Evolutionary conservation across 2,888 invertebrate genomes (phyloP).

Genomic region (Polymixis lichenea): DNA sequence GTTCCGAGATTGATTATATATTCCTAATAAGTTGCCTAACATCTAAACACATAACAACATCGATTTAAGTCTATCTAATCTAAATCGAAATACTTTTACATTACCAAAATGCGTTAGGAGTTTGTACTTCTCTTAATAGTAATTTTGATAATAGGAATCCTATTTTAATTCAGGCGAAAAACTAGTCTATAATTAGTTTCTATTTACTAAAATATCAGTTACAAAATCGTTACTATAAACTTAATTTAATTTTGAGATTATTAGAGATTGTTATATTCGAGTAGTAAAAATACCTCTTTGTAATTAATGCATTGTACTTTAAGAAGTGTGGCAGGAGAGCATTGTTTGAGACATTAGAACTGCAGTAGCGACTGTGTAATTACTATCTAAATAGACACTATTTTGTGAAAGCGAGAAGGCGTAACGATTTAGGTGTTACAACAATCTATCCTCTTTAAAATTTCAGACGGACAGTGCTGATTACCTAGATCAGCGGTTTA

Average conservation of each 20-base stretch:
- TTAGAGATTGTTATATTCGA: constrained; percentile 32
- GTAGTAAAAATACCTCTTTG: constrained; percentile 48
- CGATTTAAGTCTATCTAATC: constrained; percentile 38
- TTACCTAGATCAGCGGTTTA: constrained; percentile 5
- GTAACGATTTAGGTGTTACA: not conserved
- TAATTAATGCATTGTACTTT: constrained; percentile 54
- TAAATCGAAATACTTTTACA: constrained; percentile 51
- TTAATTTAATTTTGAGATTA: constrained; percentile 44
- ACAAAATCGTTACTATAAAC: constrained; percentile 10
- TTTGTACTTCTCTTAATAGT: constrained; percentile 59
- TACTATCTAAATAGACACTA: not conserved
- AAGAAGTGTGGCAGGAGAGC: constrained; percentile 46
- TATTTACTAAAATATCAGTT: constrained; percentile 24
- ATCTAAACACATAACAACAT: constrained; percentile 42
- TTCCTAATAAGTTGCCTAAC: constrained; percentile 4
- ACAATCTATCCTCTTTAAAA: not conserved
- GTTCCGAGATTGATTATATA: constrained; percentile 1
- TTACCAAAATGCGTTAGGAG: constrained; percentile 42
- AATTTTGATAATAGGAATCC: constrained; percentile 28
- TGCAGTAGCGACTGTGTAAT: constrained; percentile 10
- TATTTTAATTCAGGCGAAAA: constrained; percentile 9
- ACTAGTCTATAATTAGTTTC: constrained; percentile 16
- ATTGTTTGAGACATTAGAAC: constrained; percentile 26
- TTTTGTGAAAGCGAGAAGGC: constrained; percentile 11
- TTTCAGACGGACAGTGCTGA: constrained; percentile 4